Evolutionary conservation across 2,797 vertebrate species (phyloP), one percentile per base, ranked within the genome.

Genomic region (Acropternis orthonyx): DNA sequence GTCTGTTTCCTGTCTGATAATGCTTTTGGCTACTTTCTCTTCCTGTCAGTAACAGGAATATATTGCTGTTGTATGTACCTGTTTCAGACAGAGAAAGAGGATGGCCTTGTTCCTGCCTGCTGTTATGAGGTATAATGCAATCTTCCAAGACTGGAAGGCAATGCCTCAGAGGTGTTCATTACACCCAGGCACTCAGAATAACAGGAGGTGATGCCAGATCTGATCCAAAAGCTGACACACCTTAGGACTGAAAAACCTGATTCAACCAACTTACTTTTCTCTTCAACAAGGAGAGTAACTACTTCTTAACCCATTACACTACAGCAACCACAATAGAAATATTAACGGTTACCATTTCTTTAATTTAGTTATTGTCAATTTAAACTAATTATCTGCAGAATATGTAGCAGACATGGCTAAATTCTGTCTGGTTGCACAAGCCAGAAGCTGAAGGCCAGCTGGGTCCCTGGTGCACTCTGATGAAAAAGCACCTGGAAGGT

Each of bases 31-130:
- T 58, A 27, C 58, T 8, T 36, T 61, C 32, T 62, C 36, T 62
- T 56, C 48, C 20, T 21, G 49, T 43, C 49, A 58, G 21, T 7
- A 62, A 62, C 30, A 51, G 5, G 10, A 88, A 3, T n/a, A 71
- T 44, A 14, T 5, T 43, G 43, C 37, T 56, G 20, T 18, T 2
- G 0, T 8, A 48, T 1, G 1, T 26, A 65, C n/a, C 66, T 22
- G 37, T 37, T 65, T 82, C 18, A 6, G 41, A 39, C 43, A 82
- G 67, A 59, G 36, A 39, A 63, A 32, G 51, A 59, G 24, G 44
- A 65, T 9, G 28, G 23, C 26, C 76, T 89, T 2, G 0, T 36
- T 78, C 56, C 56, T 59, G 26, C 36, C 46, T 55, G 36, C 46
- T 59, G 10, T 46, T 46, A 46, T 46, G 44, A 46, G 44, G 44